Evolutionary conservation across 1,140 invertebrate species (phyloP).

Genomic region (Drosophila nikananu): DNA sequence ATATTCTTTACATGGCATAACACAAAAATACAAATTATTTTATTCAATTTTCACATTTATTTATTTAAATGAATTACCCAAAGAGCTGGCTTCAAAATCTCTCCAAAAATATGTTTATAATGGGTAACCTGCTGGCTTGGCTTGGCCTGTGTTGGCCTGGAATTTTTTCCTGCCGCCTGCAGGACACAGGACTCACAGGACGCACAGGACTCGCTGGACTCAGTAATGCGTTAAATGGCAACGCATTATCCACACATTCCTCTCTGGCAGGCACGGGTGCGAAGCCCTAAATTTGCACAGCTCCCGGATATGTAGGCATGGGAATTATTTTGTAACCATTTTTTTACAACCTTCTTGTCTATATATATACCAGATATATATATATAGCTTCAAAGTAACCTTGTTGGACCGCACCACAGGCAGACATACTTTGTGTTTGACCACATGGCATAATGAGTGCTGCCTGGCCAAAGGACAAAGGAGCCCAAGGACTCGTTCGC

Average conservation of each 20-base stretch:
- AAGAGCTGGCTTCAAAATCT: background rate
- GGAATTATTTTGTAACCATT: conserved; percentile 59
- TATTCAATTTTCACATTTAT: background rate
- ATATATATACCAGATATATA: background rate
- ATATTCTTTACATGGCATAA: background rate
- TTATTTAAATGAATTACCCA: background rate
- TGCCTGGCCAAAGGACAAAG: conserved; percentile 41
- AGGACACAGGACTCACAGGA: conserved; percentile 7
- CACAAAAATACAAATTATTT: too few species aligned
- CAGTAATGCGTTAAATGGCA: conserved; percentile 71
- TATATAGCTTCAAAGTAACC: conserved; percentile 60
- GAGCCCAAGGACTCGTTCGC: conserved; percentile 28
- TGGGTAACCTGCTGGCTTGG: background rate
- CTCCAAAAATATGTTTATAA: background rate
- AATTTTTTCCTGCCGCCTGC: conserved; percentile 16
- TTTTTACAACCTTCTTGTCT: conserved; percentile 4
- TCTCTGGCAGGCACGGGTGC: conserved; percentile 24
- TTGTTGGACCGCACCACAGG: conserved; percentile 46
- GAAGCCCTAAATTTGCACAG: conserved; percentile 66
- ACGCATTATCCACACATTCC: conserved; percentile 66
- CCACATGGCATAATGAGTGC: conserved; percentile 74
- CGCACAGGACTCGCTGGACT: conserved; percentile 1
- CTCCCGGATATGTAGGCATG: conserved; percentile 45
- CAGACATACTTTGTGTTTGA: conserved; percentile 73
- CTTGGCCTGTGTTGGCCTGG: background rate